A percentile compares a stretch with the other conserved stretches of the same genome.
phyloP scores from a whole-genome alignment of 2,888 invertebrate species.

The Stictocephala bisonia region DNA sequence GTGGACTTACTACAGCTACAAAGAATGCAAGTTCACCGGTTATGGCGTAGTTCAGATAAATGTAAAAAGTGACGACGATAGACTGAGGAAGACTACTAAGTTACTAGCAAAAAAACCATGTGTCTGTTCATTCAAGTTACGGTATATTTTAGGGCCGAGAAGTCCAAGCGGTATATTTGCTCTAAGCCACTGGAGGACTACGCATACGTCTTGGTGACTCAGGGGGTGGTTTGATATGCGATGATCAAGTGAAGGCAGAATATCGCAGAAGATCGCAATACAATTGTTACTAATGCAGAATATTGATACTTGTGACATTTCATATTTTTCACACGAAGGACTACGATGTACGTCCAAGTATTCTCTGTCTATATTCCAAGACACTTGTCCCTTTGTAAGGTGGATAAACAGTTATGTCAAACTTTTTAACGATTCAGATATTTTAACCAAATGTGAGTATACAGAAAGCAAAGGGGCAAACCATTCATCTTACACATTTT shows the following conservation, averaged over 20 bases:
- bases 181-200: neutral
- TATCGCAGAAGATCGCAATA: no score
- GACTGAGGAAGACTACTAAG: neutral
- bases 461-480: no score
- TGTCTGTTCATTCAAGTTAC: neutral
- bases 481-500: no score
- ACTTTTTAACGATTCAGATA: neutral
- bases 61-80: neutral
- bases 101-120: neutral
- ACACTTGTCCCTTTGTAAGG: neutral
- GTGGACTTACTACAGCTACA: conserved; percentile 8
- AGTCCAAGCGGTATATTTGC: conserved; percentile 7
- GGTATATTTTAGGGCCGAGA: neutral
- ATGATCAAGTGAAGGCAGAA: neutral
- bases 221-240: conserved; percentile 22
- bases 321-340: neutral
- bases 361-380: neutral
- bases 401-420: neutral
- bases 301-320: neutral
- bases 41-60: conserved; percentile 7
- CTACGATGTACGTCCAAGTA: neutral
- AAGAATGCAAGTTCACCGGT: neutral
- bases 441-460: neutral
- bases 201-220: conserved; percentile 21
- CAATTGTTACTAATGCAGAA: no score